These are phyloP conservation scores for Pinctada fucata DNA, from an alignment of 2,888 invertebrate genomes.

Conservation along the genomic window DNA sequence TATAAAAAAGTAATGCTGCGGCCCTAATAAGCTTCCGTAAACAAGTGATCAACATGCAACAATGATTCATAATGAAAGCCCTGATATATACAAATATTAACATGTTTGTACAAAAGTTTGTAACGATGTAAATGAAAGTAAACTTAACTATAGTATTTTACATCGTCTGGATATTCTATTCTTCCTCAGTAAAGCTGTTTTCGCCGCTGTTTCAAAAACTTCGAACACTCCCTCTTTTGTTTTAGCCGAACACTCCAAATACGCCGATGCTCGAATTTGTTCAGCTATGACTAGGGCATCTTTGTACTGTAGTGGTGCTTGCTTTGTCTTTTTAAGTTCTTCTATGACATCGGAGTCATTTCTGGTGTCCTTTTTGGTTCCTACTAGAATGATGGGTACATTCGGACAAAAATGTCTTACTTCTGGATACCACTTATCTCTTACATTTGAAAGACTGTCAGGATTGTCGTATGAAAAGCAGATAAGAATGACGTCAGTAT, in stretches of 20 bases:
- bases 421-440: constrained; percentile 26
- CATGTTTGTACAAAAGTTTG: too few species aligned
- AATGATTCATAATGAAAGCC: too few species aligned
- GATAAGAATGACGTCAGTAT: constrained; percentile 25
- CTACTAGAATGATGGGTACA: constrained; percentile 25
- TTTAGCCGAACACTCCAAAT: constrained; percentile 26
- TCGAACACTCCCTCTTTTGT: constrained; percentile 21
- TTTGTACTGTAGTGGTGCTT: constrained; percentile 4
- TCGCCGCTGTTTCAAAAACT: constrained; percentile 24
- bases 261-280: constrained; percentile 9
- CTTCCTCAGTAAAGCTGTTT: constrained; percentile 5
- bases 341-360: constrained; percentile 10
- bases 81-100: too few species aligned
- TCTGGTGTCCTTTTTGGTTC: constrained; percentile 25
- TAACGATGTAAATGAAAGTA: not conserved
- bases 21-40: too few species aligned
- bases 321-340: constrained; percentile 5
- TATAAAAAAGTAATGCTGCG: too few species aligned
- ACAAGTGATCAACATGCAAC: too few species aligned
- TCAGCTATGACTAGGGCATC: constrained; percentile 20
- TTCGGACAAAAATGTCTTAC: constrained; percentile 29
- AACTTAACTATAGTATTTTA: constrained; percentile 8
- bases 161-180: constrained; percentile 6
- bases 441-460: constrained; percentile 25
- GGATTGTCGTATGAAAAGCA: constrained; percentile 18